Evolutionary conservation across 2,888 invertebrate genomes (phyloP).

Genomic region (Biston betularia): DNA sequence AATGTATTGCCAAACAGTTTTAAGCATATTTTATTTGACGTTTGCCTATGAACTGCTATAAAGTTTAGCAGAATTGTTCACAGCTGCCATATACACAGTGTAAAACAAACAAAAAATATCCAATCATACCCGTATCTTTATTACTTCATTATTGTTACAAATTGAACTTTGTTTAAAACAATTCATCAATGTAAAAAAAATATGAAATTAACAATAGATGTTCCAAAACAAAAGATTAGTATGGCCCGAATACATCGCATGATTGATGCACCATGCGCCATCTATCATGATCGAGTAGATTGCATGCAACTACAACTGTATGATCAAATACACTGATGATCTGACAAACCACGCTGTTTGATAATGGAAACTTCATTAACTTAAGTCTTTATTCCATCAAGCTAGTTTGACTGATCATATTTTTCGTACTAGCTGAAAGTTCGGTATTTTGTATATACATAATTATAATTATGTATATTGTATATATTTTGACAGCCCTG

Average conservation of each 20-base stretch:
- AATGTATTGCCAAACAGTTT: too few relatives aligned
- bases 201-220: background rate
- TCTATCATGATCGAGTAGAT: slow-evolving; percentile 10
- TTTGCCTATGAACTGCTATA: too few relatives aligned
- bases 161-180: background rate
- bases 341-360: slow-evolving; percentile 7
- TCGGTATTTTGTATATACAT: too few relatives aligned
- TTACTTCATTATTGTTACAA: background rate
- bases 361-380: slow-evolving; percentile 1
- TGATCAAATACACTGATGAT: slow-evolving; percentile 13
- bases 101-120: too few relatives aligned
- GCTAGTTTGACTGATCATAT: background rate
- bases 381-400: background rate
- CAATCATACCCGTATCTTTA: too few relatives aligned
- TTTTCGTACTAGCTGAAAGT: too few relatives aligned
- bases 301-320: background rate
- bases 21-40: too few relatives aligned
- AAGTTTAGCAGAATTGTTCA: too few relatives aligned
- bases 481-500: too few relatives aligned
- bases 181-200: background rate
- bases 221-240: background rate
- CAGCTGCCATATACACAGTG: too few relatives aligned
- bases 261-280: slow-evolving; percentile 16
- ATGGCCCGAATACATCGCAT: background rate
- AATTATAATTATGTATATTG: too few relatives aligned